Evolutionary conservation across 2,113 vertebrate genomes (phyloP), one percentile per base, ranked within the genome.

Genomic region (Cryptoleucopteryx plumbea): DNA sequence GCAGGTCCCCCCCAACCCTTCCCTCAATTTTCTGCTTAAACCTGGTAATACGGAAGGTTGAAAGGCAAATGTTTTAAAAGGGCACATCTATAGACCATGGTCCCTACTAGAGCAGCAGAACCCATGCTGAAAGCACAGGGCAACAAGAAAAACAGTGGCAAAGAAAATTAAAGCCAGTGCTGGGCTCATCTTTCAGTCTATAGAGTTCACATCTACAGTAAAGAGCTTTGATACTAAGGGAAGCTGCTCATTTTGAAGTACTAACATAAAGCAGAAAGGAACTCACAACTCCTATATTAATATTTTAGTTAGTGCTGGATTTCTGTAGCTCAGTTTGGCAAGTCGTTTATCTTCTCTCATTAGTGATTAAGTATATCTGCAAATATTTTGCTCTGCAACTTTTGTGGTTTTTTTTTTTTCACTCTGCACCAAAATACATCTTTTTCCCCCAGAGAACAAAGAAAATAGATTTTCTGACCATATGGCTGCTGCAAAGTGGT

Each of bases 401-500:
- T 93, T 88, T 67, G 26, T 79, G 22, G 63, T 68, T 71, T 62
- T 34, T 92, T 92, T 48, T 63, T 67, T 74, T 65, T 7, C 15
- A 22, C 34, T 48, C 32, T 82, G 27, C 16, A 56, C 75, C 36
- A 85, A 95, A 61, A 74, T 67, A 21, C 29, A 65, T 88, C 10
- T 66, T 4, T 7, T 17, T 29, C 10, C 50, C 42, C 32, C 20
- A 38, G 88, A 77, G 75, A 96, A 80, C 84, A 96, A 96, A 83
- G 70, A 52, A 91, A 50, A 90, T 84, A 70, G 90, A 43, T 56
- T 87, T 93, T 65, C 63, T 83, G 72, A 89, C 79, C 74, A 93
- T 88, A 94, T 71, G 83, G 86, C 59, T 90, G 50, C 85, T 90
- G 90, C 68, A 40, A 75, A 95, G 62, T 94, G 74, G 84, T 98